Evolutionary conservation across 1,140 invertebrate genomes (phyloP), one percentile per base, ranked within the genome.

Genomic region (Drosophila nasuta): DNA sequence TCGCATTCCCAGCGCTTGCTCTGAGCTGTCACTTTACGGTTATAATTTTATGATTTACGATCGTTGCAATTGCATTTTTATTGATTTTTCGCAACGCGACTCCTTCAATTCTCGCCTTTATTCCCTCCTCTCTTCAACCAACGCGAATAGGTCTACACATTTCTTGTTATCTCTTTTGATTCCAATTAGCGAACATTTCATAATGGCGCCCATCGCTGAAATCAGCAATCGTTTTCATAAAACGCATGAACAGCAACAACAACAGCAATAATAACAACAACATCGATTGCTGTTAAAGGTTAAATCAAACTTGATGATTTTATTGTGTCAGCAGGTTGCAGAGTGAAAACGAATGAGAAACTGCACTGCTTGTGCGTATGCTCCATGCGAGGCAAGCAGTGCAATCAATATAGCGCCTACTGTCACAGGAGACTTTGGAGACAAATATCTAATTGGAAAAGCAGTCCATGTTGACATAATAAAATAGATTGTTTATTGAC

Each of bases 41-140:
- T 90, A 90, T 90, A 89, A 91, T 78, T 90, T 90, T 90, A 90
- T 90, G 87, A 90, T 90, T 90, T 90, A 90, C 79, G 87, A 82
- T 91, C 86, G 68, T 57, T 45, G 85, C 85, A 88, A 88, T 88
- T 88, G 85, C 72, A 88, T 89, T 88, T 88, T 88, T 88, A 88
- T 88, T 88, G 86, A 89, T 82, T 89, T 89, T 90, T 89, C 81
- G 85, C 51, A 30, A 77, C 82, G 49, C 49, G 25, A 45, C 38
- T 59, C 20, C 57, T 59, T 10, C 41, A 59, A 54, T 54, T 54
- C 51, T 54, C 57, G 20, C 38, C 41, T 28, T 5, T 5, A 1
- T 7, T 41, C 11, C 20, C 59, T 13, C 20, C 35, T 8, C 5
- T 49, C 48, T 5, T 10, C 48, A 7, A 10, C 4, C 25, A 5